Evolutionary conservation across 2,113 vertebrate species (phyloP).

Genomic region (Climacteris rufus): DNA sequence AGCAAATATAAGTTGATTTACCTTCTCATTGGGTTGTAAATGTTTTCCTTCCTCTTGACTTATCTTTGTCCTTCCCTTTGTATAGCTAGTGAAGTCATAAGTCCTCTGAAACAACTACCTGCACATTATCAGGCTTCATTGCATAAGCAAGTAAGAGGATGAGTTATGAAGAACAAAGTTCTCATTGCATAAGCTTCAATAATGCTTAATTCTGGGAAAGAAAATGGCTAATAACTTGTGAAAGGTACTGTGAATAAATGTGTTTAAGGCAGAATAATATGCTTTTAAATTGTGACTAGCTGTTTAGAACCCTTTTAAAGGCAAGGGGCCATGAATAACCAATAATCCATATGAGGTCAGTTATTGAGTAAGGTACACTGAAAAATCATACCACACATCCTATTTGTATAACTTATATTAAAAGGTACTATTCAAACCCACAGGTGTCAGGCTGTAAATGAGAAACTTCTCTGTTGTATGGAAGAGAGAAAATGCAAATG

Average conservation of each 20-base stretch:
- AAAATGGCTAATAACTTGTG: constrained; percentile 61
- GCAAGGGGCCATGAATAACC: constrained; percentile 10
- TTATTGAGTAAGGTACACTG: constrained; percentile 17
- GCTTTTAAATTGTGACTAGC: constrained; percentile 40
- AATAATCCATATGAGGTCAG: constrained; percentile 31
- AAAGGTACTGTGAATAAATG: constrained; percentile 35
- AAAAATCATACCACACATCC: not conserved
- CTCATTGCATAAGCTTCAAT: constrained; percentile 32
- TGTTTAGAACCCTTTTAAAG: constrained; percentile 27
- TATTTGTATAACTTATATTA: constrained; percentile 29
- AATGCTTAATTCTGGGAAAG: constrained; percentile 58
- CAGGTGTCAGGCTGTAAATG: not conserved
- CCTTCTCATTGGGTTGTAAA: constrained; percentile 56
- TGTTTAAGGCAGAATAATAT: constrained; percentile 37
- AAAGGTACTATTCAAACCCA: constrained; percentile 11
- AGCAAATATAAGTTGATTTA: constrained; percentile 61
- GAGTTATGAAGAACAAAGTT: constrained; percentile 65
- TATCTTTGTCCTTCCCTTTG: constrained; percentile 59
- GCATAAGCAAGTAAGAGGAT: constrained; percentile 57
- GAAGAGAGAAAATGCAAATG: not conserved
- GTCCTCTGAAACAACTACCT: constrained; percentile 32
- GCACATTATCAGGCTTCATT: constrained; percentile 53
- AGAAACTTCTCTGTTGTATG: not conserved
- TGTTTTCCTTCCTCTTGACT: constrained; percentile 47
- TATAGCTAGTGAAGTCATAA: constrained; percentile 37